Conservation (phyloP, 2,113 vertebrate species). For the Tringa solitaria region DNA sequence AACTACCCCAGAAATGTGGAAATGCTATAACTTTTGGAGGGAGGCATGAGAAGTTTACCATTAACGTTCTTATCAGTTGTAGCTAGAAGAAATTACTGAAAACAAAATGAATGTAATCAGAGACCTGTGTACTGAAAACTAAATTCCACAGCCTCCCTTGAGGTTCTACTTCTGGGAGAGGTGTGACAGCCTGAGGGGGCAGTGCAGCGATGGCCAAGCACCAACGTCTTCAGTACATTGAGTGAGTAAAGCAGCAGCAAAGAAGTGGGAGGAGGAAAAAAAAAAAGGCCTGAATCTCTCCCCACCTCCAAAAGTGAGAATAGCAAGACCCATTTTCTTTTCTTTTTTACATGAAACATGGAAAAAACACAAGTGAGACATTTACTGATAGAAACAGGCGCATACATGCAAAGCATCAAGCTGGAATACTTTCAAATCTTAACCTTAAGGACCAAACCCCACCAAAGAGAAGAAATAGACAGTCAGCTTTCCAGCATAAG, state of each 20-base stretch:
- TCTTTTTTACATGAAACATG: conserved; percentile 55
- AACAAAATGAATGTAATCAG: not conserved
- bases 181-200: not conserved
- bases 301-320: conserved; percentile 44
- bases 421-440: conserved; percentile 51
- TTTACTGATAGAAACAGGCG: conserved; percentile 45
- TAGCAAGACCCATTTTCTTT: conserved; percentile 40
- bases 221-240: not conserved
- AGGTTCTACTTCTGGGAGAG: not conserved
- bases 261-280: not conserved
- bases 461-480: conserved; percentile 64
- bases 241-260: not conserved
- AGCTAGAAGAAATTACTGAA: not conserved
- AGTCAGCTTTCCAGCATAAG: conserved; percentile 49
- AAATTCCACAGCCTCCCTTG: not conserved
- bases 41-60: not conserved
- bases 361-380: conserved; percentile 65
- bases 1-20: conserved; percentile 40
- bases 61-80: not conserved
- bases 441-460: conserved; percentile 62
- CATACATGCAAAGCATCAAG: conserved; percentile 59
- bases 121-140: not conserved
- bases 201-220: not conserved
- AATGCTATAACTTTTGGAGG: conserved; percentile 29
- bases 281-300: not conserved